Base-by-base conservation (phyloP, 2,797 vertebrate species). In the Sphenopsis melanotis region DNA sequence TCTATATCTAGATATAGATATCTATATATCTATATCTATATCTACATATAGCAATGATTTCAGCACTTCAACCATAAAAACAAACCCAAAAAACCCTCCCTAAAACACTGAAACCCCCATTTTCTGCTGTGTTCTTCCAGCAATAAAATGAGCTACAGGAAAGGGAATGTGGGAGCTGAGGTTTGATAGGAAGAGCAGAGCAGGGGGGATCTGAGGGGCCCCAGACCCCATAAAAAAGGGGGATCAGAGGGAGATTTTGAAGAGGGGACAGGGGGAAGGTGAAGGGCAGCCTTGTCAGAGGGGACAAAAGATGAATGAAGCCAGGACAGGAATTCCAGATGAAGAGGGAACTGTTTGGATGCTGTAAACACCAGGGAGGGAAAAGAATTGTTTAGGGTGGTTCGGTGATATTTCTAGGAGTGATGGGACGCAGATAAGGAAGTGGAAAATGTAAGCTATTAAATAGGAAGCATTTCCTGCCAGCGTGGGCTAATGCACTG, bases 401-500 rank as follows among this genome's bases (percentile, higher is more conserved):
- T 95, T 77, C 93, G 24, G 39, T 64, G 90, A 79, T 93, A 70
- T 97, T 95, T 91, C 80, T 94, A 91, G 94, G 91, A 94, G 94
- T 37, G 94, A 89, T 88, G 92, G 78, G 96, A 93, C 39, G 69
- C 91, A 97, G 95, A 96, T 96, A 95, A 94, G 93, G 91, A 87
- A 96, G 71, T 94, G 95, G 96, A 96, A 96, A 96, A 97, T 87
- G 59, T 91, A 90, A 96, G 41, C 83, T 70, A 88, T 94, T 72
- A 69, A 95, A 96, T 89, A 95, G 95, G 95, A 96, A 96, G 81
- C 93, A 20, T 66, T 96, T 97, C 94, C 95, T 96, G 96, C 50
- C 70, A 41, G 82, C 53, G 66, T 66, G 83, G 95, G 46, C 83
- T 95, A 63, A 91, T 84, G 68, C 92, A 90, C 87, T 68, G 85